Evolutionary conservation across 2,888 invertebrate species (phyloP).

Genomic region (Maniola hyperantus): DNA sequence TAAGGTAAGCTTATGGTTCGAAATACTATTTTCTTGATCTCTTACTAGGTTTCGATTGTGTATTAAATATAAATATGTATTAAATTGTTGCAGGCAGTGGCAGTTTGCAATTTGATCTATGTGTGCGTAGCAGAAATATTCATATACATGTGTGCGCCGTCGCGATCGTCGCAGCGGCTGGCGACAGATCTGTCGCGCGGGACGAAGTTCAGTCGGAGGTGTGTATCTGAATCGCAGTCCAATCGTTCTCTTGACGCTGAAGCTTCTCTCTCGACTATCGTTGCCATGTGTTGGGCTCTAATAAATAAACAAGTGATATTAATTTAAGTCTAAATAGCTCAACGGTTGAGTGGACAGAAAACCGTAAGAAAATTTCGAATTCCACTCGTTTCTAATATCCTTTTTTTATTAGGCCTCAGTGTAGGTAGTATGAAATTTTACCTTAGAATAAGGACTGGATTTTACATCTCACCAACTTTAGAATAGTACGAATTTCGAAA

Average conservation of each 20-base stretch:
- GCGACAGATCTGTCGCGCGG: slow-evolving; percentile 52
- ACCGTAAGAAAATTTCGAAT: no score
- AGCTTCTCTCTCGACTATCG: slow-evolving; percentile 72
- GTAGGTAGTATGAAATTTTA: no score
- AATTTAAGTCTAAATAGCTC: background rate
- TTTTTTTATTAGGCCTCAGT: no score
- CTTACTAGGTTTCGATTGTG: background rate
- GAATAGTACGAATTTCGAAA: no score
- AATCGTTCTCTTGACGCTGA: slow-evolving; percentile 68
- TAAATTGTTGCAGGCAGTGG: slow-evolving; percentile 1
- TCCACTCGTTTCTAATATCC: no score
- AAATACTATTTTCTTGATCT: background rate
- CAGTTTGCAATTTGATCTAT: slow-evolving; percentile 40
- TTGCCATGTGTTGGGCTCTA: slow-evolving; percentile 75
- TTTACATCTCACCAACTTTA: no score
- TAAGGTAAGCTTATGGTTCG: background rate
- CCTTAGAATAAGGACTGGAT: no score
- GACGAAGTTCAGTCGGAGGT: slow-evolving; percentile 67
- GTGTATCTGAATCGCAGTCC: slow-evolving; percentile 60
- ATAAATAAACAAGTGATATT: slow-evolving; percentile 22
- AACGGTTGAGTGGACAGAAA: background rate
- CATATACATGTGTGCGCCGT: slow-evolving; percentile 75
- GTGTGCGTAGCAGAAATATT: slow-evolving; percentile 76
- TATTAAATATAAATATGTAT: background rate
- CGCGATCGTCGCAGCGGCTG: slow-evolving; percentile 60